Conservation (phyloP, 2,113 vertebrate genomes). For the Pteruthius melanotis region DNA sequence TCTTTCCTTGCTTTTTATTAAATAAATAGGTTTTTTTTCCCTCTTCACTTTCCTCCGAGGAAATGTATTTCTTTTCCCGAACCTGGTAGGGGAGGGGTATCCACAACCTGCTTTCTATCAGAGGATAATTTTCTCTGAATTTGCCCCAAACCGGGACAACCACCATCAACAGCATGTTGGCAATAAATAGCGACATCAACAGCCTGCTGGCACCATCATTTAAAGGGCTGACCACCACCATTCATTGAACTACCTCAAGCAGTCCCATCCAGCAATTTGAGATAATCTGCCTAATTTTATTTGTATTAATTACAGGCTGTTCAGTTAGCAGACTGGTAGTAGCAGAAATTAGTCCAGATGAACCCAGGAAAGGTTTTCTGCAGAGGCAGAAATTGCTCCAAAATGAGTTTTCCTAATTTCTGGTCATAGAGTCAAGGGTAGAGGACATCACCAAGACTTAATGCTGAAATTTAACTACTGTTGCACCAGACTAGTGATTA, state of each 20-base stretch:
- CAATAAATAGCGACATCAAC: not conserved
- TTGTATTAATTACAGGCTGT: not conserved
- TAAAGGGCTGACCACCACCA: not conserved
- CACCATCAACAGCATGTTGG: not conserved
- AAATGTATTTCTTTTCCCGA: too few species aligned
- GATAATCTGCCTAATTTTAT: not conserved
- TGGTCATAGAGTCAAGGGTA: not conserved
- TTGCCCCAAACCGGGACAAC: too few species aligned
- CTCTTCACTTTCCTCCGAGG: too few species aligned
- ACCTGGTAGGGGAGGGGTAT: too few species aligned
- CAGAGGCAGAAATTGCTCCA: not conserved
- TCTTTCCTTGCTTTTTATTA: too few species aligned
- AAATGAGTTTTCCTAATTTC: not conserved
- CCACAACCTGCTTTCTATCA: too few species aligned
- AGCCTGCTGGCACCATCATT: not conserved
- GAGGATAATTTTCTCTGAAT: too few species aligned
- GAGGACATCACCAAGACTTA: not conserved
- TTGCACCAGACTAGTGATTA: not conserved
- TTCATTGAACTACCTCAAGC: not conserved
- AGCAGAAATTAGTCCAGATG: not conserved
- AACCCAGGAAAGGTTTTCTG: not conserved
- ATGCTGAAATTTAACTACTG: not conserved
- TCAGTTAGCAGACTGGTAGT: not conserved
- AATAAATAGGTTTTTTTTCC: too few species aligned
- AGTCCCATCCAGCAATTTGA: not conserved